Conservation (phyloP, 2,113 vertebrate genomes). For the Antennarius striatus region DNA sequence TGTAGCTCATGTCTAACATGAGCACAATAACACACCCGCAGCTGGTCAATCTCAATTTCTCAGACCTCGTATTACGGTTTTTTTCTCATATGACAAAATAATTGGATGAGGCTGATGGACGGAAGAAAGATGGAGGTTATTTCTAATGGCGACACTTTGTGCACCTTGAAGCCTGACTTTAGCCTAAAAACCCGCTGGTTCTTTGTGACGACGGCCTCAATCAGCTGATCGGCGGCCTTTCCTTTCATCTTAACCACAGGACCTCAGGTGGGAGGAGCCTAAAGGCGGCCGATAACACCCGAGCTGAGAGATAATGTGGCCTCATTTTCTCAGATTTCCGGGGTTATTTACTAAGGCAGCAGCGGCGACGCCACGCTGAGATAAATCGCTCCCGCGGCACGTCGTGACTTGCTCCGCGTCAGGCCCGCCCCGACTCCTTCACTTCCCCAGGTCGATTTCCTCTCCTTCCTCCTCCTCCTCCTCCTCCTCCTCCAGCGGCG, state of each 20-base stretch:
- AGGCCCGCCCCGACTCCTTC: conserved; percentile 52
- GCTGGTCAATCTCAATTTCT: too few species aligned
- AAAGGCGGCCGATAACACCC: conserved; percentile 38
- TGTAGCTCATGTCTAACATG: too few species aligned
- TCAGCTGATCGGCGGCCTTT: conserved; percentile 9
- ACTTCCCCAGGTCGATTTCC: conserved; percentile 56
- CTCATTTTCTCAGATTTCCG: conserved; percentile 49
- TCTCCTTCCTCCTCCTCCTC: conserved; percentile 42
- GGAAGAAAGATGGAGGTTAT: too few species aligned
- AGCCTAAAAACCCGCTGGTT: too few species aligned
- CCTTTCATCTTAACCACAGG: conserved; percentile 31
- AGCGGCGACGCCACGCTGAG: conserved; percentile 40
- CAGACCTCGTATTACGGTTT: too few species aligned
- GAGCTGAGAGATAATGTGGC: conserved; percentile 37
- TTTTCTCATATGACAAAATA: too few species aligned
- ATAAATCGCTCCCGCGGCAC: conserved; percentile 69
- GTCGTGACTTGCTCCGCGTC: conserved; percentile 70
- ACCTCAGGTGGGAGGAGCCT: conserved; percentile 6
- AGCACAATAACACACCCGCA: too few species aligned
- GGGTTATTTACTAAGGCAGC: conserved; percentile 43
- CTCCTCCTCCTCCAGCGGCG: too few species aligned
- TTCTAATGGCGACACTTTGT: too few species aligned
- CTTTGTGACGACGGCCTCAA: not conserved
- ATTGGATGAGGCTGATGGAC: too few species aligned
- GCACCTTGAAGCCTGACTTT: too few species aligned